phyloP scores from a whole-genome alignment of 2,113 vertebrate species.

The Catharus bicknelli region DNA sequence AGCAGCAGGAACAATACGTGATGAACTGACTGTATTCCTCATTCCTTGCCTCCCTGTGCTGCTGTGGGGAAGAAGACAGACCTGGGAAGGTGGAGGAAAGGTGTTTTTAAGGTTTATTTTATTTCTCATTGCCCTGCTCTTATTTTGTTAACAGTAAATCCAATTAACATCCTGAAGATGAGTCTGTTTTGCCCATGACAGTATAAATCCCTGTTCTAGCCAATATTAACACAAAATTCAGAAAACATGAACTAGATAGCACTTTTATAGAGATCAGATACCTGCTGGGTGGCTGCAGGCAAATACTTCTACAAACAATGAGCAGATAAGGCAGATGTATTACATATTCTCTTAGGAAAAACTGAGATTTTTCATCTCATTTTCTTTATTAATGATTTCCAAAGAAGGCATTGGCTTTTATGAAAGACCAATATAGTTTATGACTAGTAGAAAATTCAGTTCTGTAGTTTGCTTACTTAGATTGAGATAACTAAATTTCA shows the following conservation, averaged over 20 bases:
- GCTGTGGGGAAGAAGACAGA: neutral
- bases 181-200: neutral
- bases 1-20: rapidly evolving
- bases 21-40: neutral
- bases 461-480: neutral
- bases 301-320: neutral
- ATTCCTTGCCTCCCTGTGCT: neutral
- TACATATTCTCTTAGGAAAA: neutral
- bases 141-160: neutral
- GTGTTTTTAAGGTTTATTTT: neutral
- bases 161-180: neutral
- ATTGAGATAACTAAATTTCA: neutral
- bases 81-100: neutral
- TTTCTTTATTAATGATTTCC: neutral
- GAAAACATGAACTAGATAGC: neutral
- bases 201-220: neutral
- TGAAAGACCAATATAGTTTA: neutral
- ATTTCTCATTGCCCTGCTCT: neutral
- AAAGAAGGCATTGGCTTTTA: neutral
- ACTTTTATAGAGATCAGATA: neutral
- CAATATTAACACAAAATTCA: neutral
- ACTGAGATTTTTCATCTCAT: neutral
- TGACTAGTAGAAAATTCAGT: neutral
- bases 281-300: neutral
- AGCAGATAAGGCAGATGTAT: neutral